These are phyloP conservation scores for Nymphalis polychloros DNA, from an alignment of 2,888 invertebrate species.

Conservation along the genomic window DNA sequence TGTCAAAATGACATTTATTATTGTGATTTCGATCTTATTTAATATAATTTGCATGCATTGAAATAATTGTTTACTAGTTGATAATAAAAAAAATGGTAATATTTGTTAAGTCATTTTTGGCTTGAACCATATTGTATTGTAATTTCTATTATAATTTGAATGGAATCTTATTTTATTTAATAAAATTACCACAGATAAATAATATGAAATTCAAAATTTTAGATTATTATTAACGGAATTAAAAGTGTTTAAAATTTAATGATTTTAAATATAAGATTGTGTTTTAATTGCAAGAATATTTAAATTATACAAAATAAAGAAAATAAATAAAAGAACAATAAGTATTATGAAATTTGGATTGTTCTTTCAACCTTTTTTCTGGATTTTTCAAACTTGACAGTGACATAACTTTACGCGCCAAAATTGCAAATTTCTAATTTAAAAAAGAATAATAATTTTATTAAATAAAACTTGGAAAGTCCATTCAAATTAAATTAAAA, in stretches of 20 bases:
- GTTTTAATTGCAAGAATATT: not conserved
- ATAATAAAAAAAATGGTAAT: too few relatives aligned
- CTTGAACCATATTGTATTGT: constrained; percentile 23
- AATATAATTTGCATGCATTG: too few relatives aligned
- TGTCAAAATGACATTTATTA: too few relatives aligned
- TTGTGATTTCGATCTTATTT: too few relatives aligned
- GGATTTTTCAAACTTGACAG: not conserved
- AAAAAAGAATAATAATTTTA: not conserved
- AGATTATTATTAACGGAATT: not conserved
- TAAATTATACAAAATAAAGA: not conserved
- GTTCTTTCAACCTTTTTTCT: not conserved
- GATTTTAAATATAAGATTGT: too few relatives aligned
- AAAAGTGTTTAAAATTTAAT: too few relatives aligned
- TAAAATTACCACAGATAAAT: not conserved
- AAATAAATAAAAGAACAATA: not conserved
- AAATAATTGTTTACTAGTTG: too few relatives aligned
- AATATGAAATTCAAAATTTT: not conserved
- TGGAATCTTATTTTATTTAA: constrained; percentile 3
- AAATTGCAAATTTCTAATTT: not conserved
- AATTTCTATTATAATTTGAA: constrained; percentile 11
- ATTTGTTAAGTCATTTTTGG: constrained; percentile 13
- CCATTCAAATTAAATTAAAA: constrained; percentile 26
- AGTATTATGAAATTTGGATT: not conserved
- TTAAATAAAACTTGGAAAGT: constrained; percentile 7
- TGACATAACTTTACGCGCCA: not conserved